These are phyloP conservation scores for Neomonachus schauinslandi DNA, from an alignment of 2,113 vertebrate genomes.

Conservation along the genomic window DNA sequence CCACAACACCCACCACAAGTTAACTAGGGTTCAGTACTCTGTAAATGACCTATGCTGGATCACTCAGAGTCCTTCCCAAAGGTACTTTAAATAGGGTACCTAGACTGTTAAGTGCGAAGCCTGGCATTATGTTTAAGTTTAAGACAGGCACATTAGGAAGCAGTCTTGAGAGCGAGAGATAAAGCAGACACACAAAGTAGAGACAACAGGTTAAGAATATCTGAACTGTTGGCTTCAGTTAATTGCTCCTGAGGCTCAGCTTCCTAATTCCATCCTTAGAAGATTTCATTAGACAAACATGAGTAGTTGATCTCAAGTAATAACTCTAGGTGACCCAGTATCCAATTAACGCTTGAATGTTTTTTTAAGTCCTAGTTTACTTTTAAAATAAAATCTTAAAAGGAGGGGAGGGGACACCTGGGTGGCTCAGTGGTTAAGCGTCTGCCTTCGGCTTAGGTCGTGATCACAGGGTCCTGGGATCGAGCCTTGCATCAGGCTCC, in stretches of 20 bases:
- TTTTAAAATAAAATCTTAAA: background rate
- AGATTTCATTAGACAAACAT: background rate
- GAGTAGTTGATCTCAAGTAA: background rate
- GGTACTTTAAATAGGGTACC: background rate
- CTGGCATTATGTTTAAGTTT: background rate
- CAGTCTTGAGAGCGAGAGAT: background rate
- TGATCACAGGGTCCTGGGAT: background rate
- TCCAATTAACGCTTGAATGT: background rate
- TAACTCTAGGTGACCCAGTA: background rate
- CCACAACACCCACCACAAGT: background rate
- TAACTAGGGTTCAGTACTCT: background rate
- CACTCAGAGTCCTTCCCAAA: background rate
- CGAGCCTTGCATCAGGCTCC: background rate
- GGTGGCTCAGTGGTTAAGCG: too few species aligned
- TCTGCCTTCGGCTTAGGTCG: background rate
- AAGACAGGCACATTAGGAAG: background rate
- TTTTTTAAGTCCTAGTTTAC: background rate
- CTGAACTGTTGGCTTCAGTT: background rate
- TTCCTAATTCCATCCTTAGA: background rate
- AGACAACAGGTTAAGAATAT: background rate
- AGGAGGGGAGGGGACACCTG: background rate
- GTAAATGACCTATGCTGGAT: background rate
- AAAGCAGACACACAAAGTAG: background rate
- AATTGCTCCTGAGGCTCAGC: background rate
- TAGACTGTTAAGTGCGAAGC: background rate